A percentile compares a stretch with the other conserved stretches of the same genome.
Conservation (phyloP, 2,888 invertebrate species). For the Odontothrips loti region DNA sequence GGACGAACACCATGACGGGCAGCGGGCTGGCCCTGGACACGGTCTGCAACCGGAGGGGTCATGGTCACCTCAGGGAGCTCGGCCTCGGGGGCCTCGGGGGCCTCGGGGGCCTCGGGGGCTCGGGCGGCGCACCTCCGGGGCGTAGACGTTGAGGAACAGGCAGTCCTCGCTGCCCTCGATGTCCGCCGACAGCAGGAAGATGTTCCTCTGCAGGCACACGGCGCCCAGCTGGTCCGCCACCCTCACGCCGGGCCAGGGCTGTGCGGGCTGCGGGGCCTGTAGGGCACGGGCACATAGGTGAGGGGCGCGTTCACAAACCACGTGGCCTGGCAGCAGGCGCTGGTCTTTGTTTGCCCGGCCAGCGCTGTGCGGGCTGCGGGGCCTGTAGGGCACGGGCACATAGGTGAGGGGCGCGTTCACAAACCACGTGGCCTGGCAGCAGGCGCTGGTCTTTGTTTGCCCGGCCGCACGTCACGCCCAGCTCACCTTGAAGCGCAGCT, state of each 20-base stretch:
- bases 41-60: neutral
- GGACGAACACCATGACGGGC: neutral
- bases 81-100: neutral
- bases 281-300: neutral
- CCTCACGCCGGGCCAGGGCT: neutral
- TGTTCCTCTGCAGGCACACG: neutral
- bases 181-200: neutral
- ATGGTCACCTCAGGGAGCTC: neutral
- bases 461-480: no score
- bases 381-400: neutral
- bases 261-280: neutral
- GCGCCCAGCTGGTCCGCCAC: neutral
- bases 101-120: neutral
- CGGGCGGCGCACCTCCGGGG: neutral
- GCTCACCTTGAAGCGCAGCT: neutral
- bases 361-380: neutral
- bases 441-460: no score
- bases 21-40: neutral
- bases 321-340: neutral
- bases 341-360: no score
- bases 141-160: neutral
- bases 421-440: neutral
- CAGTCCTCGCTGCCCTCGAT: constrained; percentile 3
- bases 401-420: neutral
- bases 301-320: neutral